Evolutionary conservation across 2,113 vertebrate species (phyloP), one percentile per base, ranked within the genome.

Genomic region (Hymenochirus boettgeri): DNA sequence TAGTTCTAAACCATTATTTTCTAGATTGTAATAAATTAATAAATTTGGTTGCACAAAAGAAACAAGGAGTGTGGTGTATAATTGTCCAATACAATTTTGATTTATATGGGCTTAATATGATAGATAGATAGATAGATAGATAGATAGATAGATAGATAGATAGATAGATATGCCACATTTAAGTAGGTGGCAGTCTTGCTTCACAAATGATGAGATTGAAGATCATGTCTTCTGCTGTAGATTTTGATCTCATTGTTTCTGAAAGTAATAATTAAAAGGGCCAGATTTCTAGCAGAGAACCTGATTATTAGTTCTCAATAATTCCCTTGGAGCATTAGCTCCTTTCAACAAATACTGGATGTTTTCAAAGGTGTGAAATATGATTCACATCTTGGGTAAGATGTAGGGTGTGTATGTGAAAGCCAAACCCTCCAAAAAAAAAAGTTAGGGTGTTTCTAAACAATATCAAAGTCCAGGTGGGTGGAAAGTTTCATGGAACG

Each of bases 321-420:
- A n/a, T 69, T 18, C 35, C 56, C 55, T 69, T 8, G 17, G 57
- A 53, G 21, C 24, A 60, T 69, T 26, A 51, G 9, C 18, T 50
- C 47, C n/a, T 69, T 19, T 60, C 17, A 9, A 13, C 46, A 69
- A 58, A 71, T 55, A 27, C 19, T 37, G 71, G 61, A 47, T 73
- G 62, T 46, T 54, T 50, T 33, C 53, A 67, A 64, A 69, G 73
- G 70, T 29, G 54, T 6, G 23, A 62, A 60, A 50, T 64, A 73
- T 76, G 75, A 80, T 47, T 73, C 73, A 77, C 27, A 24, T 24
- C 50, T 77, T 73, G 55, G 72, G 73, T 25, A 76, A 75, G 75
- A 71, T 56, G 61, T 73, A 69, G 77, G 74, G 79, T 74, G 75
- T 77, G 76, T 18, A 47, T 75, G 70, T 73, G 70, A 80, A 76